Evolutionary conservation across 2,113 vertebrate species (phyloP).

Genomic region (Scomber japonicus): DNA sequence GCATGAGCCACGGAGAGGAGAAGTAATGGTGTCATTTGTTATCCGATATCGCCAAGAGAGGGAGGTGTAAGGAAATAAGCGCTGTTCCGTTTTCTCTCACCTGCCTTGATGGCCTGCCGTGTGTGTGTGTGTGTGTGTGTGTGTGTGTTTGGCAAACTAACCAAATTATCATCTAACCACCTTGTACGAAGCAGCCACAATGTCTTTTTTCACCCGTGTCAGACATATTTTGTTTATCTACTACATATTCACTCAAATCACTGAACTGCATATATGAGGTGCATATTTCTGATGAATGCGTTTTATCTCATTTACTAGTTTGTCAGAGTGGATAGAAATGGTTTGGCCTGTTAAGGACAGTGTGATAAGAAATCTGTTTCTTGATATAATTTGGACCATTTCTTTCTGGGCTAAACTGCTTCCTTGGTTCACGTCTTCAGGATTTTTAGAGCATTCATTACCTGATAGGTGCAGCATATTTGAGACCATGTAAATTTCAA

Average conservation of each 20-base stretch:
- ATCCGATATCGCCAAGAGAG: constrained; percentile 48
- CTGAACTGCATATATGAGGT: background rate
- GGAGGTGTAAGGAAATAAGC: constrained; percentile 35
- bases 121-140: constrained; percentile 5
- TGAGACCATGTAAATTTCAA: background rate
- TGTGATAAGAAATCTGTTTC: background rate
- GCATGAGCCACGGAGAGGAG: constrained; percentile 47
- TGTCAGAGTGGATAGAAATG: background rate
- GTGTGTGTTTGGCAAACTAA: constrained; percentile 2
- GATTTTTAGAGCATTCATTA: constrained; percentile 4
- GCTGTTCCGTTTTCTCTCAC: constrained; percentile 35
- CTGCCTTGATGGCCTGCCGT: constrained; percentile 13
- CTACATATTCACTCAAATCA: background rate
- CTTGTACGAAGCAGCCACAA: background rate
- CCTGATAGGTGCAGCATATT: background rate
- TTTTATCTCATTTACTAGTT: background rate
- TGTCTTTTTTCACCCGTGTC: background rate
- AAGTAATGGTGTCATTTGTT: constrained; percentile 80
- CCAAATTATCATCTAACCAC: constrained; percentile 15
- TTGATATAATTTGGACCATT: background rate
- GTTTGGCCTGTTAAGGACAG: background rate
- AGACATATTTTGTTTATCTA: constrained; percentile 3
- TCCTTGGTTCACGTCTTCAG: background rate
- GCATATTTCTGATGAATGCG: background rate
- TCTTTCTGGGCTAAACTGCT: background rate